Conservation (phyloP, 2,888 invertebrate genomes). For the Emmelina monodactyla region DNA sequence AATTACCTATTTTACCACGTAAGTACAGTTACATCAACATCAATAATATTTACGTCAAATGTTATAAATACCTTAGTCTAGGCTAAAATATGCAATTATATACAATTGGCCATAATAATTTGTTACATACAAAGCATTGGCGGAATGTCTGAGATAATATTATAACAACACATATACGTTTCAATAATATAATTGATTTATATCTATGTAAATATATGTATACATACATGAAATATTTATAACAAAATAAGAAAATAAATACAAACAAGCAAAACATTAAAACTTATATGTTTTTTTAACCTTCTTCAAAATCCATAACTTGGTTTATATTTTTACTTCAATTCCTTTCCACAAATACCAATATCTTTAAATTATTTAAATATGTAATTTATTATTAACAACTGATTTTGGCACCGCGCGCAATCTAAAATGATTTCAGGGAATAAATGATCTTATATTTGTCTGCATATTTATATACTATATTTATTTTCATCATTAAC, state of each 20-base stretch:
- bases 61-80: background rate
- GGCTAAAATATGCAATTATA: too few relatives aligned
- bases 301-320: too few relatives aligned
- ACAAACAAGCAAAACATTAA: background rate
- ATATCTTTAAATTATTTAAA: too few relatives aligned
- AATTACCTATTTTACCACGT: background rate
- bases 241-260: background rate
- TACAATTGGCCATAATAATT: conserved; percentile 1
- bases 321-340: too few relatives aligned
- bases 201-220: background rate
- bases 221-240: background rate
- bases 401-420: too few relatives aligned
- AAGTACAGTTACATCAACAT: background rate
- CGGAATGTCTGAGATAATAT: conserved; percentile 25
- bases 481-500: too few relatives aligned
- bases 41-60: background rate
- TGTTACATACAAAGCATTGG: conserved; percentile 25
- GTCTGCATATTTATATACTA: too few relatives aligned
- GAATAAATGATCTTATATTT: too few relatives aligned
- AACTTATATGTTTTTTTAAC: too few relatives aligned
- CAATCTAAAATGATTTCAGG: too few relatives aligned
- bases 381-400: too few relatives aligned
- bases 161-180: background rate
- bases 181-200: background rate
- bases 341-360: too few relatives aligned